phyloP scores from a whole-genome alignment of 2,113 vertebrate genomes.

The Gyps fulvus region DNA sequence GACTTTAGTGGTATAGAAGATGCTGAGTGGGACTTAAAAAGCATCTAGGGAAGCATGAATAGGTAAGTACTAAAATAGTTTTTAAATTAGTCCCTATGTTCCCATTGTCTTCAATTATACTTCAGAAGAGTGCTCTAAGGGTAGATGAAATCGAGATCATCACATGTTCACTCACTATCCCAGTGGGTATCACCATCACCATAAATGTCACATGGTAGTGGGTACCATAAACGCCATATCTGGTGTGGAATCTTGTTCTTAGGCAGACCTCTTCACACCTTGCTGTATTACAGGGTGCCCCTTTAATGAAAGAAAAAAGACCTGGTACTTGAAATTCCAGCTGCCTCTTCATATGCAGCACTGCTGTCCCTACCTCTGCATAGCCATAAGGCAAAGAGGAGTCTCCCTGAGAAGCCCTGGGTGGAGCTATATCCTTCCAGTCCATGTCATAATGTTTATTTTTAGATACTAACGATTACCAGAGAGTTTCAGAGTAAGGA shows the following conservation, averaged over 20 bases:
- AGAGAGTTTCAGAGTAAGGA: neutral
- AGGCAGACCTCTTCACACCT: neutral
- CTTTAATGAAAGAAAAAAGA: neutral
- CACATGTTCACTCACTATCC: neutral
- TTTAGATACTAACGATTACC: neutral
- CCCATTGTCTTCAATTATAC: neutral
- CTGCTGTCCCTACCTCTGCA: neutral
- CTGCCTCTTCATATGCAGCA: fast-evolving
- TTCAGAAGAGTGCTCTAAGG: neutral
- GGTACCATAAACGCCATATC: neutral
- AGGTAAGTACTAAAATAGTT: neutral
- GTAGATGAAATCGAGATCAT: neutral
- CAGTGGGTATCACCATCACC: neutral
- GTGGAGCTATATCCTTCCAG: neutral
- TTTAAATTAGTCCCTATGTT: neutral
- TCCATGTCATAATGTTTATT: neutral
- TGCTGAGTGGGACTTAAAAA: neutral
- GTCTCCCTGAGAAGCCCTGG: neutral
- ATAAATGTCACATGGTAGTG: neutral
- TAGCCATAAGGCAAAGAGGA: neutral
- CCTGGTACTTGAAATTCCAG: neutral
- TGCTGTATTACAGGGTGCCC: neutral
- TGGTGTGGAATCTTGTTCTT: neutral
- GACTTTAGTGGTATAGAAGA: neutral
- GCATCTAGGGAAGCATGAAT: neutral